Evolutionary conservation across 2,888 invertebrate genomes (phyloP), one percentile per base, ranked within the genome.

Genomic region (Lasioglossum leucozonium): DNA sequence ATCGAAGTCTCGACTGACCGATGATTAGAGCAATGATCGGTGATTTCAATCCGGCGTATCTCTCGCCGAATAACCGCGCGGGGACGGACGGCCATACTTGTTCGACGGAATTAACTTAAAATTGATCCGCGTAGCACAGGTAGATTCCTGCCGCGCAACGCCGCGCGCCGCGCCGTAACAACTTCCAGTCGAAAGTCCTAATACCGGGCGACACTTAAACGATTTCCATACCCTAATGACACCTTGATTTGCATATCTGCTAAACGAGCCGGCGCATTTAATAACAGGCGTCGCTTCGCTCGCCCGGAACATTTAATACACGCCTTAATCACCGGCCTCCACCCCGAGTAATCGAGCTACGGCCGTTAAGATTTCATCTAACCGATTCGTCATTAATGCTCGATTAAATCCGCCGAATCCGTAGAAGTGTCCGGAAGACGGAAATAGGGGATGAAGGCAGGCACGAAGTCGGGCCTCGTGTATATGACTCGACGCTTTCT

Each of bases 401-500:
- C 65, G 65, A 67, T 67, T 67, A 67, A 67, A 37, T 67, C 65
- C 86, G 71, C 42, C 78, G 81, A 86, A 85, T 82, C 79, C 79
- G 67, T 81, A 77, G 74, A 75, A 80, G 82, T 74, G 13, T 78
- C 51, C 51, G 71, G 51, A 77, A 69, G 81, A 75, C 55, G 72
- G 71, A 42, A 44, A 71, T 37, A 55, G 34, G 69, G 58, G 51
- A 65, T 47, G 74, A 37, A 55, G 47, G 42, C 30, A 75, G 37
- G 65, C 4, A 51, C 10, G 51, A 62, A 55, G 51, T 44, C 18
- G 74, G 47, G 80, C 85, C 55, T 55, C 55, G 55, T 55, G 87
- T 90, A 89, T 83, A 86, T 88, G 90, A 87, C 81, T 84, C 89
- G 91, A 91, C 92, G 92, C 91, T 93, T 93, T 93, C 92, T 93